Base-by-base conservation (phyloP, 2,888 invertebrate species). In the Ethmia dodecea region DNA sequence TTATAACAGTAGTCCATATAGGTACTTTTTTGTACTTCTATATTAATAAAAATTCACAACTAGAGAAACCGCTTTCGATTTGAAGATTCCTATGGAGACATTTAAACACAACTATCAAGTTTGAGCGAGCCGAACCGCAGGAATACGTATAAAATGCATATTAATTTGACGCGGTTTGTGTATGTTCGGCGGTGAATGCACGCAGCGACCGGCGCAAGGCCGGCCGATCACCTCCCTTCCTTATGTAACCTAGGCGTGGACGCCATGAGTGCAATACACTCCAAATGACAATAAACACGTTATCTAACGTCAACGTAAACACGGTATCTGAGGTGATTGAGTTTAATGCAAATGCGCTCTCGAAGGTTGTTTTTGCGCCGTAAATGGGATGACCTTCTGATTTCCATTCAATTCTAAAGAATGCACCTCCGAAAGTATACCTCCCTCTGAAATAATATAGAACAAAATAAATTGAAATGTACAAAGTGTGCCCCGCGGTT, bases 181-280 rank as follows among this genome's bases (percentile, higher is more conserved):
- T 60, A 68, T 60, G 58, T 52, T 60, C 43, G 60, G 55, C 62
- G 63, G 72, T 71, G 69, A 76, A 73, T 61, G 76, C 65, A 55
- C 70, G 64, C 58, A 43, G 49, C 55, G 60, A 55, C 61, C 57
- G 60, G 38, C 37, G 41, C 40, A 39, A 80, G 84, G 83, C 69
- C 81, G 81, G 80, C 63, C 81, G 74, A 71, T 80, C 75, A 83
- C 80, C 83, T 73, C 55, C 62, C 70, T 73, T 54, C 62, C 70
- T 80, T 81, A 81, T 77, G 61, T 67, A 64, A 64, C 32, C 31
- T 15, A 32, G 13, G 22, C 15, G 13, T n/a, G 31, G 20, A 31
- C 31, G n/a, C 13, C 5, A 6, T 10, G n/a, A 61, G 58, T 60
- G 60, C 62, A 59, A 51, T 55, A 69, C 60, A 48, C 52, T 64